Conservation (phyloP, 2,113 vertebrate species). For the Clarias batrachus region DNA sequence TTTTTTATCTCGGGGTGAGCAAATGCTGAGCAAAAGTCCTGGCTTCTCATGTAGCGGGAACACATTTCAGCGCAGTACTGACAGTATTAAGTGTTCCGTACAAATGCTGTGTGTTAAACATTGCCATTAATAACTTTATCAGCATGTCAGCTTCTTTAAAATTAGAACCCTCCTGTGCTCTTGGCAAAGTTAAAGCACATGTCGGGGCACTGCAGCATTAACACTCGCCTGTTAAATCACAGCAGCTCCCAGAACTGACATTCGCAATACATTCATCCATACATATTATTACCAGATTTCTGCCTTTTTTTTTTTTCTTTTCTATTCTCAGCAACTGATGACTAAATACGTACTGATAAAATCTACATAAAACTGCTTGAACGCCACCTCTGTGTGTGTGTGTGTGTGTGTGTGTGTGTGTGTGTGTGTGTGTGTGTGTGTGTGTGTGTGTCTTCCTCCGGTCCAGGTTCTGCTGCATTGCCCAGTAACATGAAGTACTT, state of each 20-base stretch:
- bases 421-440: not conserved
- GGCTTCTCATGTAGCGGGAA: not conserved
- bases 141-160: not conserved
- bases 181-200: not conserved
- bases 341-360: not conserved
- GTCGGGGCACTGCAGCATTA: not conserved
- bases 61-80: not conserved
- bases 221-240: not conserved
- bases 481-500: slow-evolving; percentile 89
- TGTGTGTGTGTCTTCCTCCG: not conserved
- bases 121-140: not conserved
- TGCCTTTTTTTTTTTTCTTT: not conserved
- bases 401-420: not conserved
- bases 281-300: not conserved
- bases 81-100: not conserved
- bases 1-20: not conserved
- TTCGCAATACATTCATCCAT: too few species aligned
- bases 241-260: not conserved
- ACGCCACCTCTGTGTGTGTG: slow-evolving; percentile 3
- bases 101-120: not conserved
- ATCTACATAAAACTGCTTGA: not conserved
- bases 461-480: slow-evolving; percentile 82
- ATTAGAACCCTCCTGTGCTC: not conserved
- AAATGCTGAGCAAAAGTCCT: not conserved
- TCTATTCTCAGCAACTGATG: not conserved